A percentile compares a stretch with the other conserved stretches of the same genome.
phyloP scores from a whole-genome alignment of 2,888 invertebrate genomes.

The Eurois occulta region DNA sequence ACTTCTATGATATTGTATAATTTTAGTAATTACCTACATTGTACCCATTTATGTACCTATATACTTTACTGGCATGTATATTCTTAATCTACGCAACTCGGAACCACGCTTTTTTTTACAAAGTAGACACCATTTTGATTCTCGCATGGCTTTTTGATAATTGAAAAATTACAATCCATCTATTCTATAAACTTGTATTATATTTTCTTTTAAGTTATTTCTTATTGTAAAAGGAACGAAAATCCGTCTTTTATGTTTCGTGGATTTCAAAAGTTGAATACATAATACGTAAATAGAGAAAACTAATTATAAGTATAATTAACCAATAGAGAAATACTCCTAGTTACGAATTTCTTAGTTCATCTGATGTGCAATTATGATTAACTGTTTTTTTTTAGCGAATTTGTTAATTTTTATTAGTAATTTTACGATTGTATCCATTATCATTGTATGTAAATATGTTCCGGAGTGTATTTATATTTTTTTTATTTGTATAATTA shows the following conservation, averaged over 20 bases:
- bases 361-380: constrained; percentile 85
- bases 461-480: constrained; percentile 84
- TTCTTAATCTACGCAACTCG: constrained; percentile 83
- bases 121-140: constrained; percentile 77
- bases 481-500: constrained; percentile 75
- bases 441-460: constrained; percentile 86
- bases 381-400: constrained; percentile 81
- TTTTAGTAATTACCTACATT: constrained; percentile 88
- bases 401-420: constrained; percentile 85
- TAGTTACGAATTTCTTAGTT: constrained; percentile 86
- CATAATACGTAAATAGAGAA: constrained; percentile 88
- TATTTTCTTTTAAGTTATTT: constrained; percentile 65
- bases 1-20: constrained; percentile 87
- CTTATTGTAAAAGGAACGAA: constrained; percentile 76
- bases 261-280: constrained; percentile 85
- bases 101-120: constrained; percentile 82
- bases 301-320: constrained; percentile 85
- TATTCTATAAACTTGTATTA: constrained; percentile 58
- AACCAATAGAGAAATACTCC: constrained; percentile 86
- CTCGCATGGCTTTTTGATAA: constrained; percentile 86
- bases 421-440: constrained; percentile 78
- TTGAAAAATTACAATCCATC: constrained; percentile 67
- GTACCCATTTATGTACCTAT: constrained; percentile 87
- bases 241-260: constrained; percentile 87
- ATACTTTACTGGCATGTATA: constrained; percentile 87